Evolutionary conservation across 1,140 invertebrate species (phyloP).

Genomic region (Rhopalosiphum padi): DNA sequence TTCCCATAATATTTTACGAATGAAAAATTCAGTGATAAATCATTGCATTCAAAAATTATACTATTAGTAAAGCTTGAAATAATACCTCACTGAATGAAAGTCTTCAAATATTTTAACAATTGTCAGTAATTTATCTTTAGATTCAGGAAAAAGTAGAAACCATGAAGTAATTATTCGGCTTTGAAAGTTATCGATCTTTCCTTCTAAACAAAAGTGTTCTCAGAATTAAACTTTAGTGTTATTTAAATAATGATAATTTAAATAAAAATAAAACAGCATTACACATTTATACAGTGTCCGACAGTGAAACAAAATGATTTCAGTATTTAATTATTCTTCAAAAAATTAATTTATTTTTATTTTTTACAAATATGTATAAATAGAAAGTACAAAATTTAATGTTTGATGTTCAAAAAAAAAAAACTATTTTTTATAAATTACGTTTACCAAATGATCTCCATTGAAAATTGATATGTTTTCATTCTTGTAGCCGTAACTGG

Average conservation of each 20-base stretch:
- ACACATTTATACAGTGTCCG: background rate
- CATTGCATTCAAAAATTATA: too few relatives aligned
- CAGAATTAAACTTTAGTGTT: background rate
- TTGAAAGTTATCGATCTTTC: background rate
- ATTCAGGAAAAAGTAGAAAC: too few relatives aligned
- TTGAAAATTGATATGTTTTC: background rate
- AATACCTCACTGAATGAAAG: too few relatives aligned
- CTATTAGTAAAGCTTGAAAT: too few relatives aligned
- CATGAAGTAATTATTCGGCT: too few relatives aligned
- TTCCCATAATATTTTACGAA: too few relatives aligned
- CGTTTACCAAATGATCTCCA: background rate
- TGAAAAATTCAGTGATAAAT: too few relatives aligned
- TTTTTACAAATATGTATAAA: background rate
- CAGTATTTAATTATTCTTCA: background rate
- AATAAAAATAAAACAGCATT: background rate
- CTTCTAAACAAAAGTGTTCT: background rate
- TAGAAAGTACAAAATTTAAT: background rate
- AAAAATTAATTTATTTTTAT: background rate
- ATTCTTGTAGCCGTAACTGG: background rate
- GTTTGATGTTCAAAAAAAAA: background rate
- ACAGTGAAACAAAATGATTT: background rate
- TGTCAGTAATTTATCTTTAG: too few relatives aligned
- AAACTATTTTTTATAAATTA: background rate
- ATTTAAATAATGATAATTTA: background rate
- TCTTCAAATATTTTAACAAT: too few relatives aligned